These are phyloP conservation scores for Brachionus paranguensis DNA, from an alignment of 1,140 invertebrate species.

Conservation along the genomic window DNA sequence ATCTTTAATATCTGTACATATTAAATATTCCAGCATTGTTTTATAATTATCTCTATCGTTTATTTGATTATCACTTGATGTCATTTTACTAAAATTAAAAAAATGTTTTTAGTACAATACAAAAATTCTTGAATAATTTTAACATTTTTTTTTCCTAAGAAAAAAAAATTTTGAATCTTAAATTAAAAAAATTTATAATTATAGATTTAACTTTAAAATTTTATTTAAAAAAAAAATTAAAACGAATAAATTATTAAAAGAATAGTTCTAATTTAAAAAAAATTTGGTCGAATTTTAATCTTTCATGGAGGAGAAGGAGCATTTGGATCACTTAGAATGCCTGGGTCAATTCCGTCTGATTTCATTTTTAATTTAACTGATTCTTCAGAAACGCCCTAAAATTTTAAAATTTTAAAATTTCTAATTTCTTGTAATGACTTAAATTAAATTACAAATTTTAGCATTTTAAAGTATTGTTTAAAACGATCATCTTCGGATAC, in stretches of 20 bases:
- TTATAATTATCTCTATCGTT: background rate
- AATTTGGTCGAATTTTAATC: background rate
- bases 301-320: slow-evolving; percentile 25
- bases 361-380: slow-evolving; percentile 7
- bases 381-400: slow-evolving; percentile 21
- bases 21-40: background rate
- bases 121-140: background rate
- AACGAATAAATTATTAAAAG: background rate
- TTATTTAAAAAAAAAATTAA: background rate
- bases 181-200: background rate
- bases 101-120: background rate
- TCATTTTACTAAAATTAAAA: background rate
- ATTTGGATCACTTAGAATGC: slow-evolving; percentile 17
- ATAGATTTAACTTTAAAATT: background rate
- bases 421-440: too few species aligned
- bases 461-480: slow-evolving; percentile 16
- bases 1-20: background rate
- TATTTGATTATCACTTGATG: background rate
- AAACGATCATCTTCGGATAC: slow-evolving; percentile 16
- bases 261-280: background rate
- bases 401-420: too few species aligned
- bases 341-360: slow-evolving; percentile 20
- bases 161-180: background rate
- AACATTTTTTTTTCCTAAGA: background rate
- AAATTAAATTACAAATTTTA: slow-evolving; percentile 9